These are phyloP conservation scores for Microhierax caerulescens DNA, from an alignment of 2,797 vertebrate genomes.

Conservation along the genomic window DNA sequence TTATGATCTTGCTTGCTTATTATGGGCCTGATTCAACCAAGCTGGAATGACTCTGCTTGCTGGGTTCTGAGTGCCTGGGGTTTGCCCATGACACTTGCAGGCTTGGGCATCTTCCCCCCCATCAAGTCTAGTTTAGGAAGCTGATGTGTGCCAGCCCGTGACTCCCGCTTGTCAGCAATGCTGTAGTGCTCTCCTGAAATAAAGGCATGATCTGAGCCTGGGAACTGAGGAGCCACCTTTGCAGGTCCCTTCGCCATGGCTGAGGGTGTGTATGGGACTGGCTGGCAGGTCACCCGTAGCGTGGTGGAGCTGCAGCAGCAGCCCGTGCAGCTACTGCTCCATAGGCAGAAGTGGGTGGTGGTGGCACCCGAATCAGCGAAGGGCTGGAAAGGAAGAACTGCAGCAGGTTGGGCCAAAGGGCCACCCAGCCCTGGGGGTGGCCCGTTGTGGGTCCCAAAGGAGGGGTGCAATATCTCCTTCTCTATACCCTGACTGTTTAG, in stretches of 20 bases:
- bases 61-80: neutral
- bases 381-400: neutral
- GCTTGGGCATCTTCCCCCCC: neutral
- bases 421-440: neutral
- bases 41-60: neutral
- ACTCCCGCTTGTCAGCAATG: neutral
- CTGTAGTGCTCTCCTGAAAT: neutral
- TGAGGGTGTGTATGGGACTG: neutral
- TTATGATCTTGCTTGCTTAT: neutral
- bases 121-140: neutral
- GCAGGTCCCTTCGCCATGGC: neutral
- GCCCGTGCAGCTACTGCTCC: neutral
- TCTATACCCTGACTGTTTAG: neutral
- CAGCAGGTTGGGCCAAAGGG: neutral
- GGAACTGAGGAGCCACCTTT: neutral
- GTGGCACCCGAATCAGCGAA: neutral
- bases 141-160: accelerated
- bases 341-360: neutral
- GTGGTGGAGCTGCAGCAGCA: neutral
- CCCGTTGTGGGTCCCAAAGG: neutral
- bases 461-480: neutral
- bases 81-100: neutral
- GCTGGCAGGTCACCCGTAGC: accelerated
- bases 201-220: neutral
- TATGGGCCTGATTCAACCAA: neutral